Evolutionary conservation across 1,140 invertebrate species (phyloP).

Genomic region (Drosophila saltans): DNA sequence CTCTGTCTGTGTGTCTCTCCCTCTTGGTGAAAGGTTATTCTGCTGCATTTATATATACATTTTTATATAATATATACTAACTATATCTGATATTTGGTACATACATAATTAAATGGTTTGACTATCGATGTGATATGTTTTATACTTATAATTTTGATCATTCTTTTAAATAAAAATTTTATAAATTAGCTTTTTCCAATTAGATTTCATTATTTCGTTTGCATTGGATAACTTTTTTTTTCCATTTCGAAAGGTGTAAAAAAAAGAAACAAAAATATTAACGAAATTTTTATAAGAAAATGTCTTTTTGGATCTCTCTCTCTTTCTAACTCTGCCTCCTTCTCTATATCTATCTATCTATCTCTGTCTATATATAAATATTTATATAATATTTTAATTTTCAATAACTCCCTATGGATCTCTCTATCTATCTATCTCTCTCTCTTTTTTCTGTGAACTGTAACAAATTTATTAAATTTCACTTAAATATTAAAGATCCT

Average conservation of each 20-base stretch:
- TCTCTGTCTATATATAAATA: slow-evolving; percentile 18
- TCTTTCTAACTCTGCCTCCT: slow-evolving; percentile 60
- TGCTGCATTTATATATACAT: slow-evolving; percentile 50
- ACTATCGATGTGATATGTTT: slow-evolving; percentile 70
- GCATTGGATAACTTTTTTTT: slow-evolving; percentile 54
- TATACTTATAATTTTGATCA: slow-evolving; percentile 32
- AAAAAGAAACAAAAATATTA: slow-evolving; percentile 54
- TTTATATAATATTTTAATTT: slow-evolving; percentile 67
- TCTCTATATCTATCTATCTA: slow-evolving; percentile 27
- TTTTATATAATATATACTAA: slow-evolving; percentile 42
- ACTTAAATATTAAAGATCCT: slow-evolving; percentile 24
- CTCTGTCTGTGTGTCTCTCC: neutral
- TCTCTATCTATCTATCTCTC: slow-evolving; percentile 29
- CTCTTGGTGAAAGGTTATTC: slow-evolving; percentile 20
- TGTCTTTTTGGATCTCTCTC: slow-evolving; percentile 82
- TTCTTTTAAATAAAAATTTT: slow-evolving; percentile 26
- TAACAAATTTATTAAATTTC: slow-evolving; percentile 28
- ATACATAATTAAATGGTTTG: slow-evolving; percentile 57
- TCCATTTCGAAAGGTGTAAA: slow-evolving; percentile 28
- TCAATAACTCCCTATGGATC: slow-evolving; percentile 50
- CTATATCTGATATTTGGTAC: slow-evolving; percentile 74
- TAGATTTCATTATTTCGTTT: slow-evolving; percentile 29
- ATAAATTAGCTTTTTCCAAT: slow-evolving; percentile 7
- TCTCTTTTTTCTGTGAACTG: slow-evolving; percentile 18
- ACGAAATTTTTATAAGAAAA: slow-evolving; percentile 63